Conservation (phyloP, 2,888 invertebrate species). For the Drosophila histrio region DNA sequence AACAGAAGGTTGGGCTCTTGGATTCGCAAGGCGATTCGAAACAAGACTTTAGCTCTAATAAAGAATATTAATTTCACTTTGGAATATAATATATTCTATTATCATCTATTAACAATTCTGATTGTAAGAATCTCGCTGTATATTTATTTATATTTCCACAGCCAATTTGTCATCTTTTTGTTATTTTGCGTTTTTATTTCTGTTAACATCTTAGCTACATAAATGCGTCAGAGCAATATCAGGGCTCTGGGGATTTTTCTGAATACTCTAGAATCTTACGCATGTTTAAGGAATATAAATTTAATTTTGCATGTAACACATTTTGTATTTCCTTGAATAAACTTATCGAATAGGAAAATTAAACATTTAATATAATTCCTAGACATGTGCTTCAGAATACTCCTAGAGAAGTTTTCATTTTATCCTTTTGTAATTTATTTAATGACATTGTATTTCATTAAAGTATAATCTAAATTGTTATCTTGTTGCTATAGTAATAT, state of each 20-base stretch:
- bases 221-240: conserved; percentile 19
- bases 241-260: conserved; percentile 3
- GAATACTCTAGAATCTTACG: background rate
- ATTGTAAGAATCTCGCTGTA: background rate
- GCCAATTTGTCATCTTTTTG: background rate
- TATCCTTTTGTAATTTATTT: no score
- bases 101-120: background rate
- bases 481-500: no score
- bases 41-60: no score
- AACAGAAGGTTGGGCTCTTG: no score
- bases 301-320: background rate
- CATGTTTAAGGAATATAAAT: background rate
- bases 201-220: background rate
- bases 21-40: no score
- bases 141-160: background rate
- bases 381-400: background rate
- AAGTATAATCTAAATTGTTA: no score
- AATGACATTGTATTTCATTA: no score
- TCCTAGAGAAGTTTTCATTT: no score
- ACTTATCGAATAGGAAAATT: background rate
- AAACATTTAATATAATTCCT: background rate
- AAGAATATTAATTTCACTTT: no score
- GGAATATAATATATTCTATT: background rate
- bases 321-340: background rate
- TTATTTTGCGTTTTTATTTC: conserved; percentile 9